Evolutionary conservation across 2,888 invertebrate genomes (phyloP).

Genomic region (Tinea trinotella): DNA sequence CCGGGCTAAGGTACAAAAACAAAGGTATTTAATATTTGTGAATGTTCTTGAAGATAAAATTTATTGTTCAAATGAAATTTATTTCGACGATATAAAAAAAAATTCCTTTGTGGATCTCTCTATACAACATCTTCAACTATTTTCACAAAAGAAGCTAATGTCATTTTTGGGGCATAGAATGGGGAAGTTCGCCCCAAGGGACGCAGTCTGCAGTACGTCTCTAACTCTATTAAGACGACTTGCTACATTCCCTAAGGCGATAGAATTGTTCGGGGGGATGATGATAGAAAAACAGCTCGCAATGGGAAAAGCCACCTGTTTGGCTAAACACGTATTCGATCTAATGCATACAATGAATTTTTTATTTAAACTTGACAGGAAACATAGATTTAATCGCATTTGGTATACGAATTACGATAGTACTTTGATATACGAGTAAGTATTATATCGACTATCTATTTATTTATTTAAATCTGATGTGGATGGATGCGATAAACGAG

Average conservation of each 20-base stretch:
- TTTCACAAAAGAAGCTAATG: slow-evolving; percentile 53
- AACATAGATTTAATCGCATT: no score
- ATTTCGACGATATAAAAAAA: no score
- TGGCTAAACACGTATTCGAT: neutral
- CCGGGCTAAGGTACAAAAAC: no score
- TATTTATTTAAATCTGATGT: no score
- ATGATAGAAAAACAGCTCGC: slow-evolving; percentile 54
- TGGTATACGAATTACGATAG: no score
- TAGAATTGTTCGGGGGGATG: slow-evolving; percentile 39
- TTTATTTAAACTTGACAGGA: no score
- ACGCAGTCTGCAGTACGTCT: slow-evolving; percentile 50
- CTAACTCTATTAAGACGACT: slow-evolving; percentile 68
- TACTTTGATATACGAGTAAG: no score
- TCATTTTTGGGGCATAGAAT: slow-evolving; percentile 40
- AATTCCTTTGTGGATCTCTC: slow-evolving; percentile 1
- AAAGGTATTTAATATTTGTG: no score
- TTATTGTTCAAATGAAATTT: no score
- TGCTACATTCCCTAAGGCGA: slow-evolving; percentile 43
- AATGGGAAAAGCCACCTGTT: slow-evolving; percentile 55
- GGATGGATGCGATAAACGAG: no score
- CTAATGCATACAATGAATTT: neutral
- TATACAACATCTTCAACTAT: slow-evolving; percentile 24
- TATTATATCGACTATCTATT: no score
- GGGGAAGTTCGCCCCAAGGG: slow-evolving; percentile 47
- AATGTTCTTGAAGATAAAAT: no score